phyloP scores from a whole-genome alignment of 2,113 vertebrate species.

The Centropus unirufus region DNA sequence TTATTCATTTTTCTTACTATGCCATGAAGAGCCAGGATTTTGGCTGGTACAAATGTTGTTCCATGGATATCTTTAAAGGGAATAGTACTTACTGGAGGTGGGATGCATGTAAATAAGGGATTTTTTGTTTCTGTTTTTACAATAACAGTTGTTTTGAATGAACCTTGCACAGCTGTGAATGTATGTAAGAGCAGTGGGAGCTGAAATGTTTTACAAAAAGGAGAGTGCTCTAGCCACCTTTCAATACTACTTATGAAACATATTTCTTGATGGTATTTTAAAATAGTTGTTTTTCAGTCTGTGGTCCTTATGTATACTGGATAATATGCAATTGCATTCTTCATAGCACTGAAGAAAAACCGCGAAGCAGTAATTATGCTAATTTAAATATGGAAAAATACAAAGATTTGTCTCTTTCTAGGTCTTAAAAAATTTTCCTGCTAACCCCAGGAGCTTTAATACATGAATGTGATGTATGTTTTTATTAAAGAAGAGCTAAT shows the following conservation, averaged over 20 bases:
- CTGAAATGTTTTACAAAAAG: not conserved
- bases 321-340: not conserved
- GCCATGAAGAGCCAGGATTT: not conserved
- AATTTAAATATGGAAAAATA: not conserved
- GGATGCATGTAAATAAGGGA: not conserved
- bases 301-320: not conserved
- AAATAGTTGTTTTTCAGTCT: not conserved
- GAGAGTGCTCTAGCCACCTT: not conserved
- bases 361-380: slow-evolving; percentile 8
- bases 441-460: not conserved
- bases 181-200: not conserved
- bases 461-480: not conserved
- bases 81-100: too few species aligned
- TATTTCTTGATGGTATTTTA: not conserved
- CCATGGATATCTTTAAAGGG: not conserved
- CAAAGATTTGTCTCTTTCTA: not conserved
- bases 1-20: not conserved
- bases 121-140: not conserved
- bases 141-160: not conserved
- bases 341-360: not conserved
- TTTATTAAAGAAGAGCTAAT: not conserved
- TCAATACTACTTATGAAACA: not conserved
- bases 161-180: not conserved
- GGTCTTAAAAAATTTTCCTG: not conserved
- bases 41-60: not conserved